Conservation (phyloP, 2,113 vertebrate genomes). For the Cercocebus atys region DNA sequence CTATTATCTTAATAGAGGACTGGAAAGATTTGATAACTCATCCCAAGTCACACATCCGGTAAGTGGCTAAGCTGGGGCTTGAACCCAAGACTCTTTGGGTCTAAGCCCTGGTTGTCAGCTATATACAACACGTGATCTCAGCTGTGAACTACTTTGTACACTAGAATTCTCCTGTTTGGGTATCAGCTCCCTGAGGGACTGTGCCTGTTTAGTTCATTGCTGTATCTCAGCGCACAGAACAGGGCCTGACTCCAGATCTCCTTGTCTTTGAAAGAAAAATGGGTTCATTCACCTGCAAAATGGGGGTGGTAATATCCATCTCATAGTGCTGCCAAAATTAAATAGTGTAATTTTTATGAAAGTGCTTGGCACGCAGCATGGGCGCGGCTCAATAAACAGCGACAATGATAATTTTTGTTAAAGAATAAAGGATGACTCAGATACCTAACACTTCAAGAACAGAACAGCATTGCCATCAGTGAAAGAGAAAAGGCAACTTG, state of each 20-base stretch:
- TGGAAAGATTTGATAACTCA: background rate
- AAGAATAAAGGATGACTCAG: background rate
- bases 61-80: background rate
- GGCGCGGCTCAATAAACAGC: background rate
- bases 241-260: background rate
- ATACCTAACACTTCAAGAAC: background rate
- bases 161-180: background rate
- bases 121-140: background rate
- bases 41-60: background rate
- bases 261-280: conserved; percentile 39
- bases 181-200: background rate
- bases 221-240: background rate
- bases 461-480: background rate
- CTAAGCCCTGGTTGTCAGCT: background rate
- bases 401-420: background rate
- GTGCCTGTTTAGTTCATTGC: background rate
- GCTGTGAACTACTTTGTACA: too few relatives aligned
- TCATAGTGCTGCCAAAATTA: background rate
- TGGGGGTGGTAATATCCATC: background rate
- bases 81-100: background rate
- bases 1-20: background rate
- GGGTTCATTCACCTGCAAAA: background rate
- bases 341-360: background rate
- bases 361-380: background rate
- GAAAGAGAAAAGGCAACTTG: background rate